These are phyloP conservation scores for Heliconius melpomene DNA, from an alignment of 1,140 invertebrate species.

Conservation along the genomic window DNA sequence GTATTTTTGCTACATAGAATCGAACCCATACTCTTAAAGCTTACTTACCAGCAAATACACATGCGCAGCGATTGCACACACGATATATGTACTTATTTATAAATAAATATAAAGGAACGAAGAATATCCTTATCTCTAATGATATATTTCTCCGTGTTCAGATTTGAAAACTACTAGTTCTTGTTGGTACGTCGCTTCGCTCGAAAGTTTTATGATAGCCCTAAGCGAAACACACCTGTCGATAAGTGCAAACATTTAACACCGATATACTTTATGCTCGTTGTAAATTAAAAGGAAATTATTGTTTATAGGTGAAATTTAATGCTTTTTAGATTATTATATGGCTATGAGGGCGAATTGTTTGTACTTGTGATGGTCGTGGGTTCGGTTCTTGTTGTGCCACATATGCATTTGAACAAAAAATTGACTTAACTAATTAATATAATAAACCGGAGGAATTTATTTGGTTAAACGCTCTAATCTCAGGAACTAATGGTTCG, in stretches of 20 bases:
- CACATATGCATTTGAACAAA: background rate
- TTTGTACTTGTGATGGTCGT: background rate
- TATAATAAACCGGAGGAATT: too few relatives aligned
- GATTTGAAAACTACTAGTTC: slow-evolving; percentile 14
- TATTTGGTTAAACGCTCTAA: too few relatives aligned
- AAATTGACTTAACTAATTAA: too few relatives aligned
- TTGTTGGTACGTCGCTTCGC: slow-evolving; percentile 16
- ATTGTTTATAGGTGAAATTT: slow-evolving; percentile 16
- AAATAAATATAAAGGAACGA: slow-evolving; percentile 6
- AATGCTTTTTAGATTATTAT: background rate
- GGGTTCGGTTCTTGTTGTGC: background rate
- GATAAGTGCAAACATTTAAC: slow-evolving; percentile 39
- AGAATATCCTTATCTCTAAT: slow-evolving; percentile 11
- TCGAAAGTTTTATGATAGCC: slow-evolving; percentile 34
- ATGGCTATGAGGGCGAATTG: background rate
- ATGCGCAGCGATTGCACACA: background rate
- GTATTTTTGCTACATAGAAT: background rate
- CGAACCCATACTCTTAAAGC: background rate
- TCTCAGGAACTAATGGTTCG: too few relatives aligned
- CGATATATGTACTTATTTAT: background rate
- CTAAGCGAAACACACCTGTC: slow-evolving; percentile 23
- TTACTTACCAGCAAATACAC: background rate
- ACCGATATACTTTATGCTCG: slow-evolving; percentile 26
- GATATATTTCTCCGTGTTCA: slow-evolving; percentile 12
- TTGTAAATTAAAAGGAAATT: slow-evolving; percentile 31